A percentile compares a stretch with the other conserved stretches of the same genome.
These are phyloP conservation scores for Piscicola geometra DNA, from an alignment of 2,888 invertebrate genomes.

Conservation along the genomic window DNA sequence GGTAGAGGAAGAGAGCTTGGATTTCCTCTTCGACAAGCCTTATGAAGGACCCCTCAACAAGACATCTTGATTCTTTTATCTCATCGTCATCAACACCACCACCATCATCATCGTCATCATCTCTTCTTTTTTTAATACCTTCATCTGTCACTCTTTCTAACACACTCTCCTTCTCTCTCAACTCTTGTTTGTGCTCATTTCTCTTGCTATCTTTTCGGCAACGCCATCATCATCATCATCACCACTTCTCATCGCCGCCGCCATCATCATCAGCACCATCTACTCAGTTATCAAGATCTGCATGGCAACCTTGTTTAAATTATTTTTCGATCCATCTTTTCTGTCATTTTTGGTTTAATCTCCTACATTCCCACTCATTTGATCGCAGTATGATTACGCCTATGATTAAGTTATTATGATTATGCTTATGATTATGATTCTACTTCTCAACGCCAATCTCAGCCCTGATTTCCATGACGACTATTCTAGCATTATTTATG, in stretches of 20 bases:
- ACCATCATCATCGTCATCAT: constrained; percentile 21
- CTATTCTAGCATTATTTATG: not conserved
- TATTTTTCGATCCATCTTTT: constrained; percentile 4
- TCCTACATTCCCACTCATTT: constrained; percentile 8
- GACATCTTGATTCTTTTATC: constrained; percentile 25
- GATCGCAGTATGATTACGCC: not conserved
- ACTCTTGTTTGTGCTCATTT: not conserved
- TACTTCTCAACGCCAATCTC: too few species aligned
- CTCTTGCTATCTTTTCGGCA: too few species aligned
- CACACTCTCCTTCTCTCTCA: not conserved
- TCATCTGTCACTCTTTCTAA: not conserved
- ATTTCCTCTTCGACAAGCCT: constrained; percentile 13
- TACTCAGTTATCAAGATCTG: constrained; percentile 16
- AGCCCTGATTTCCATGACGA: constrained; percentile 16
- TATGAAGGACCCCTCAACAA: not conserved
- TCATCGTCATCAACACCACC: constrained; percentile 16
- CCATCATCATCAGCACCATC: not conserved
- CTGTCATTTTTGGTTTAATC: constrained; percentile 5
- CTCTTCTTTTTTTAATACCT: not conserved
- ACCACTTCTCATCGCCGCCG: too few species aligned
- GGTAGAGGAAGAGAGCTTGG: not conserved
- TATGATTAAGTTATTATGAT: too few species aligned
- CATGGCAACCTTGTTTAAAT: constrained; percentile 1
- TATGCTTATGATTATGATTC: too few species aligned
- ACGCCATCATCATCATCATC: too few species aligned